Evolutionary conservation across 2,888 invertebrate species (phyloP).

Genomic region (Drosophila acutilabella): DNA sequence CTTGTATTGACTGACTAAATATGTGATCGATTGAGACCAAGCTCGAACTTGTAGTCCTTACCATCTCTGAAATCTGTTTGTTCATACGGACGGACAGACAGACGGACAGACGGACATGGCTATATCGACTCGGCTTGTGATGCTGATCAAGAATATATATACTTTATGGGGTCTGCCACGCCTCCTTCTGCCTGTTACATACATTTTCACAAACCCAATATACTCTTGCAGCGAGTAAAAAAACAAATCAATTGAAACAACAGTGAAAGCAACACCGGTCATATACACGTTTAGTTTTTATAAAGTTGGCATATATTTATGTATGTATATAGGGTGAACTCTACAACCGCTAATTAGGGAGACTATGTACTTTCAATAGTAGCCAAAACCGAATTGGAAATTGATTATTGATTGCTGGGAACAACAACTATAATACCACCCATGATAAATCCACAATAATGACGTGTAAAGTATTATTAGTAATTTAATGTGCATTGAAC

Average conservation of each 20-base stretch:
- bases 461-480: conserved; percentile 62
- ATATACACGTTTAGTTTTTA: neutral
- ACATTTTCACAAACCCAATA: too few species aligned
- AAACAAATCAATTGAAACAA: conserved; percentile 56
- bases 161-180: too few species aligned
- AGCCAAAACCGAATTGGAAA: conserved; percentile 58
- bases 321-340: neutral
- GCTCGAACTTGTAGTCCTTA: too few species aligned
- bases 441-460: conserved; percentile 21
- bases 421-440: conserved; percentile 27
- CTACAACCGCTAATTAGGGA: conserved; percentile 64
- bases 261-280: conserved; percentile 12
- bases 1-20: too few species aligned
- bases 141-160: too few species aligned
- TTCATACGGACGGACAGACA: too few species aligned
- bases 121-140: too few species aligned
- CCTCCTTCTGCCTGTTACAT: too few species aligned
- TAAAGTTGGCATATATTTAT: neutral
- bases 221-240: conserved; percentile 47
- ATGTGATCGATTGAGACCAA: too few species aligned
- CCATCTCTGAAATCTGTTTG: too few species aligned
- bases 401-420: conserved; percentile 68
- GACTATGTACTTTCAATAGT: conserved; percentile 24
- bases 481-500: conserved; percentile 45
- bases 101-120: too few species aligned